phyloP scores from a whole-genome alignment of 2,888 invertebrate genomes.

The Petrophora chlorosata region DNA sequence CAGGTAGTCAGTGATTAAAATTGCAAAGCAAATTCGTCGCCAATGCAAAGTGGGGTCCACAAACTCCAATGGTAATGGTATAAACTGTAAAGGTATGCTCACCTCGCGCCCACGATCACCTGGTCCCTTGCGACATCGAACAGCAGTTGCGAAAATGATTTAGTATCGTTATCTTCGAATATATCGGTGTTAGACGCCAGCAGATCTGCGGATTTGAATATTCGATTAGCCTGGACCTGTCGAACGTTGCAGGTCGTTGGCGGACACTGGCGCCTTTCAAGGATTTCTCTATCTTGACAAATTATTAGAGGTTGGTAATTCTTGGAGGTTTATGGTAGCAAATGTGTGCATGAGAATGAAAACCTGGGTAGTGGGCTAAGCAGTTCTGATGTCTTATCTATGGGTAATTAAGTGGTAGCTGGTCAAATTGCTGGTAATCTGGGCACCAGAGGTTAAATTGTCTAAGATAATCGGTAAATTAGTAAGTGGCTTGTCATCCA shows the following conservation, averaged over 20 bases:
- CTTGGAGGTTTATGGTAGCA: slow-evolving; percentile 2
- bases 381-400: not conserved
- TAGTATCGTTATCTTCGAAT: slow-evolving; percentile 89
- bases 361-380: not conserved
- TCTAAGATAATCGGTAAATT: too few species aligned
- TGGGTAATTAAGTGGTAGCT: not conserved
- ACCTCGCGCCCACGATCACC: slow-evolving; percentile 95
- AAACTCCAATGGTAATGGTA: not conserved
- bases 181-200: slow-evolving; percentile 85
- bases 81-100: slow-evolving; percentile 60
- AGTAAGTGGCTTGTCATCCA: too few species aligned
- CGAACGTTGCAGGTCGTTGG: slow-evolving; percentile 27
- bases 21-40: slow-evolving; percentile 33
- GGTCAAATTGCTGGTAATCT: not conserved
- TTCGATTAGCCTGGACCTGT: slow-evolving; percentile 35
- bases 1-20: too few species aligned
- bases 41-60: slow-evolving; percentile 19
- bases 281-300: slow-evolving; percentile 31
- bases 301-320: slow-evolving; percentile 12
- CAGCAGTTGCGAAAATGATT: slow-evolving; percentile 91
- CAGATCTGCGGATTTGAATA: slow-evolving; percentile 52
- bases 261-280: slow-evolving; percentile 38
- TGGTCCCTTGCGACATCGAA: slow-evolving; percentile 95
- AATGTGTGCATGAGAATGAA: slow-evolving; percentile 4
- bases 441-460: too few species aligned